These are phyloP conservation scores for Limonius californicus DNA, from an alignment of 1,140 invertebrate genomes.

Conservation along the genomic window DNA sequence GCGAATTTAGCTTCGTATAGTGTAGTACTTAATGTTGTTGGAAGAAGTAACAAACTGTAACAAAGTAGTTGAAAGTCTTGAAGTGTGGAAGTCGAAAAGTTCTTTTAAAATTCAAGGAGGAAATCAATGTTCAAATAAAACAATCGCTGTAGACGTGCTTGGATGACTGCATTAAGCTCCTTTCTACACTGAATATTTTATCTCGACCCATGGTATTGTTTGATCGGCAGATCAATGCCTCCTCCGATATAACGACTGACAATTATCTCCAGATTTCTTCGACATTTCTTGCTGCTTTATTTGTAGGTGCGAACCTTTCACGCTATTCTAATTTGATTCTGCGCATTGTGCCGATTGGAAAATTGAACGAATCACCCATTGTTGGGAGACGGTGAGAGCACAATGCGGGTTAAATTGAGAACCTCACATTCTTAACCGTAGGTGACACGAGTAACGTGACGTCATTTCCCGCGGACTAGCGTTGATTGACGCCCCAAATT, in stretches of 20 bases:
- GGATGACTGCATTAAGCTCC: conserved; percentile 19
- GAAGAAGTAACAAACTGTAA: not conserved
- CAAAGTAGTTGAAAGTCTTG: conserved; percentile 8
- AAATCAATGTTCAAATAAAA: conserved; percentile 15
- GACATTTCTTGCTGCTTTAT: conserved; percentile 24
- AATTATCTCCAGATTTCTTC: conserved; percentile 25
- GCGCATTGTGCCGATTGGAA: conserved; percentile 22
- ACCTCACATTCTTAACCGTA: conserved; percentile 21
- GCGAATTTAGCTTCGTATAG: too few species aligned
- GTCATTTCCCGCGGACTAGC: conserved; percentile 20
- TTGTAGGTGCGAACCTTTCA: conserved; percentile 18
- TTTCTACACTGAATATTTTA: conserved; percentile 21
- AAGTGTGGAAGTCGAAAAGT: conserved; percentile 6
- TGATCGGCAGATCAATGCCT: conserved; percentile 24
- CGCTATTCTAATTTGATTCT: conserved; percentile 26
- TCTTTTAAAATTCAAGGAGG: not conserved
- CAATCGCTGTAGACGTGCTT: conserved; percentile 15
- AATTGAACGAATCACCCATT: conserved; percentile 22
- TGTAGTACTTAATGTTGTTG: not conserved
- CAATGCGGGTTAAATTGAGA: conserved; percentile 7
- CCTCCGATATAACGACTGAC: conserved; percentile 23
- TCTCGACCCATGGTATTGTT: conserved; percentile 18
- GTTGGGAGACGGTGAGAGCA: not conserved
- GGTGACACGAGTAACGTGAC: conserved; percentile 19
- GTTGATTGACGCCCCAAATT: conserved; percentile 26